Percentiles rank a stretch among this genome's conserved stretches.
These are phyloP conservation scores for Nasonia longicornis DNA, from an alignment of 1,140 invertebrate genomes.

Conservation along the genomic window DNA sequence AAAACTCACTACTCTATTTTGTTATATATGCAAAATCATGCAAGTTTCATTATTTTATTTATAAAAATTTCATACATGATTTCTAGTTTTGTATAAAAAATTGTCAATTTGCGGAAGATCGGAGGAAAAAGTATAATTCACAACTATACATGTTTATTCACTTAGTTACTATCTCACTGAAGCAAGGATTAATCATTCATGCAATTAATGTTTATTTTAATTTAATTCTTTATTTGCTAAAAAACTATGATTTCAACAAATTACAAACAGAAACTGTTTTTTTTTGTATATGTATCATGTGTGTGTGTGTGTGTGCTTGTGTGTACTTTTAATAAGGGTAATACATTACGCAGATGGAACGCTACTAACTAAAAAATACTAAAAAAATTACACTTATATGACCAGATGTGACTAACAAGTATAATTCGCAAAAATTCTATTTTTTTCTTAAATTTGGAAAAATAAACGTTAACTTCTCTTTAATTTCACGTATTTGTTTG, in stretches of 20 bases:
- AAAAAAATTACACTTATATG: conserved; percentile 44
- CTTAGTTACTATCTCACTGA: not conserved
- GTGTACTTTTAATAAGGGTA: conserved; percentile 49
- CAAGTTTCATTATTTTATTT: conserved; percentile 20
- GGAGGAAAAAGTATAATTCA: not conserved
- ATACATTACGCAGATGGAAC: conserved; percentile 50
- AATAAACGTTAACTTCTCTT: not conserved
- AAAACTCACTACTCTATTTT: conserved; percentile 1
- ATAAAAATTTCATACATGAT: conserved; percentile 2
- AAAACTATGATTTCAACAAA: conserved; percentile 66
- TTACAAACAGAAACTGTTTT: conserved; percentile 57
- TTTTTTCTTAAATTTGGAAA: conserved; percentile 16
- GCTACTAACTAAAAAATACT: conserved; percentile 49
- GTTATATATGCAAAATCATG: conserved; percentile 2
- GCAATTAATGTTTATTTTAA: conserved; percentile 22
- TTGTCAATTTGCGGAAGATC: not conserved
- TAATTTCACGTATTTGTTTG: conserved; percentile 4
- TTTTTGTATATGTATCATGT: conserved; percentile 40
- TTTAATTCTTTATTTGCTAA: conserved; percentile 68
- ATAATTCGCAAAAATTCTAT: conserved; percentile 43
- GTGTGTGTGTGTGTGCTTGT: conserved; percentile 44
- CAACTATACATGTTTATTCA: not conserved
- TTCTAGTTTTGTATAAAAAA: conserved; percentile 9
- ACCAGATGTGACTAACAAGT: conserved; percentile 36
- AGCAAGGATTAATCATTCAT: conserved; percentile 32